A percentile compares a stretch with the other conserved stretches of the same genome.
Conservation (phyloP, 2,888 invertebrate species). For the Hymenopus coronatus region DNA sequence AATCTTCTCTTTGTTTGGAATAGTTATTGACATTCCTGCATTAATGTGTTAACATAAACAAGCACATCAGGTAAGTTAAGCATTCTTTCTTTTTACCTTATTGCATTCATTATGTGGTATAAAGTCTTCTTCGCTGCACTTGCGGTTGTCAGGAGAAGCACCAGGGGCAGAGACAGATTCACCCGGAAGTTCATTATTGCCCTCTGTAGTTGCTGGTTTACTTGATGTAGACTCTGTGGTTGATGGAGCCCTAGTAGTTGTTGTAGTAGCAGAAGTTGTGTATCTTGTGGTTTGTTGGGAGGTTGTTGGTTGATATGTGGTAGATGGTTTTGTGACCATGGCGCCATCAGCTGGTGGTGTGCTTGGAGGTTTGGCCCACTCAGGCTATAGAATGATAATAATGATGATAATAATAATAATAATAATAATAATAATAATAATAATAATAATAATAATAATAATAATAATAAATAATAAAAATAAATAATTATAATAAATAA, state of each 20-base stretch:
- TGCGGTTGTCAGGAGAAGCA: neutral
- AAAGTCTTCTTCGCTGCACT: constrained; percentile 45
- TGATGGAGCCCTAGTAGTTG: neutral
- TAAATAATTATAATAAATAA: too few relatives aligned
- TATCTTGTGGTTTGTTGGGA: constrained; percentile 26
- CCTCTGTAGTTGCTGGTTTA: neutral
- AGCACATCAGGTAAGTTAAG: too few relatives aligned
- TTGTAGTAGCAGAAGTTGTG: constrained; percentile 1
- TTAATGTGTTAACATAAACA: too few relatives aligned
- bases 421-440: too few relatives aligned
- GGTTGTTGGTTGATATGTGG: constrained; percentile 34
- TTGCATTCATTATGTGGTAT: constrained; percentile 58
- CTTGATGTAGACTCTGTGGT: constrained; percentile 17
- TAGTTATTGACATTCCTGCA: too few relatives aligned
- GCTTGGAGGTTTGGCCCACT: constrained; percentile 74
- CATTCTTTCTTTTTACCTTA: constrained; percentile 47
- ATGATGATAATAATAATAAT: too few relatives aligned
- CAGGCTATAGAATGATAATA: too few relatives aligned
- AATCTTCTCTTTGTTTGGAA: too few relatives aligned
- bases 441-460: too few relatives aligned
- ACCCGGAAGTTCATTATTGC: neutral
- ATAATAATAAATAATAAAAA: too few relatives aligned
- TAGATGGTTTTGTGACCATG: constrained; percentile 38
- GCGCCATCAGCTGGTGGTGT: constrained; percentile 52
- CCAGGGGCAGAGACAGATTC: neutral